A percentile compares a stretch with the other conserved stretches of the same genome.
These are phyloP conservation scores for Platerodrilus igneus DNA, from an alignment of 2,888 invertebrate genomes.

Conservation along the genomic window DNA sequence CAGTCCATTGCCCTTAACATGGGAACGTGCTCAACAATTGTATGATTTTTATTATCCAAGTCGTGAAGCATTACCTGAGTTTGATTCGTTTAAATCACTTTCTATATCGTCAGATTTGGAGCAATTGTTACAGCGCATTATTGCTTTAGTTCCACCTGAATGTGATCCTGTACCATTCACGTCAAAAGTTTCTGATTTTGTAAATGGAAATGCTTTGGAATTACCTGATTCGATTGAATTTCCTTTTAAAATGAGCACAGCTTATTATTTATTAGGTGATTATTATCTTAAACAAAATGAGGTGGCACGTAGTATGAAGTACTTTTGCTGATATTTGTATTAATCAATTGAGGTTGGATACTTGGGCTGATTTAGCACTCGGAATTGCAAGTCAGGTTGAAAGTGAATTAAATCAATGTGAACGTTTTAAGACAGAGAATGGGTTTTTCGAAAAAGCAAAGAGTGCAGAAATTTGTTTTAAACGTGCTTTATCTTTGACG, in stretches of 20 bases:
- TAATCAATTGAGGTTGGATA: constrained; percentile 76
- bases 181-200: constrained; percentile 61
- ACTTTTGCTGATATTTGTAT: constrained; percentile 84
- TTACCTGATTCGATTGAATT: constrained; percentile 42
- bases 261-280: constrained; percentile 90
- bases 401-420: constrained; percentile 71
- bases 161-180: constrained; percentile 61
- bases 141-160: constrained; percentile 63
- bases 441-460: constrained; percentile 67
- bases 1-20: constrained; percentile 62
- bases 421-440: constrained; percentile 55
- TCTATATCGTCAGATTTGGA: constrained; percentile 83
- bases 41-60: constrained; percentile 80
- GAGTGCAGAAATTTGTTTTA: constrained; percentile 74
- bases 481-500: constrained; percentile 71
- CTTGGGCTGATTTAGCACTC: constrained; percentile 89
- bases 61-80: constrained; percentile 73
- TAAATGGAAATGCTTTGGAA: constrained; percentile 57
- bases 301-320: constrained; percentile 64
- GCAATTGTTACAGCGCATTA: constrained; percentile 65
- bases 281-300: constrained; percentile 88
- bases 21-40: constrained; percentile 69
- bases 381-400: constrained; percentile 74
- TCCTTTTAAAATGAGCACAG: constrained; percentile 53
- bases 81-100: constrained; percentile 68